A percentile compares a stretch with the other conserved stretches of the same genome.
These are phyloP conservation scores for Arctopsyche grandis DNA, from an alignment of 1,140 invertebrate species.

Conservation along the genomic window DNA sequence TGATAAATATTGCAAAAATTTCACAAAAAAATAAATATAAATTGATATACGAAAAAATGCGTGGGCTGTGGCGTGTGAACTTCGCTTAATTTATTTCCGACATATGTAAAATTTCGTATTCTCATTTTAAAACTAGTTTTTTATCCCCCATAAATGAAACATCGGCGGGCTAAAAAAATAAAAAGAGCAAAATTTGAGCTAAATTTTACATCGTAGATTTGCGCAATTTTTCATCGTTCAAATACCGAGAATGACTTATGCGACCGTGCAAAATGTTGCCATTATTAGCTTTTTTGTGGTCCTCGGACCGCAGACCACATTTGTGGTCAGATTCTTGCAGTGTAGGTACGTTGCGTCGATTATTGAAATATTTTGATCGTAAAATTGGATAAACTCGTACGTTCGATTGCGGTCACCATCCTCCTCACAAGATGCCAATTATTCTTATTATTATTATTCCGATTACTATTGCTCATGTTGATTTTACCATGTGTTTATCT, in stretches of 20 bases:
- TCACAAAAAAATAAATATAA: no score
- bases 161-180: not conserved
- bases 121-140: not conserved
- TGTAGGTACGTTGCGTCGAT: not conserved
- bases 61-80: not conserved
- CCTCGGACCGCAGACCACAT: not conserved
- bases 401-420: not conserved
- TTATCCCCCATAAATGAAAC: not conserved
- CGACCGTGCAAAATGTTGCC: no score
- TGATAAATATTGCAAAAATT: not conserved
- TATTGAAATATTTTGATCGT: conserved; percentile 5
- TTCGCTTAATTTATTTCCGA: not conserved
- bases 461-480: no score
- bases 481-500: no score
- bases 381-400: conserved; percentile 10
- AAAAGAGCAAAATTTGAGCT: not conserved
- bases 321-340: not conserved
- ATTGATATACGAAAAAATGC: not conserved
- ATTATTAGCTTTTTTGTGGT: no score
- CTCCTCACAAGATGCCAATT: not conserved
- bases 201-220: no score
- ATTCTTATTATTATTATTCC: not conserved
- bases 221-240: no score
- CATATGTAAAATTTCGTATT: not conserved
- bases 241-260: no score